These are phyloP conservation scores for Bombus balteatus DNA, from an alignment of 1,140 invertebrate species.

Conservation along the genomic window DNA sequence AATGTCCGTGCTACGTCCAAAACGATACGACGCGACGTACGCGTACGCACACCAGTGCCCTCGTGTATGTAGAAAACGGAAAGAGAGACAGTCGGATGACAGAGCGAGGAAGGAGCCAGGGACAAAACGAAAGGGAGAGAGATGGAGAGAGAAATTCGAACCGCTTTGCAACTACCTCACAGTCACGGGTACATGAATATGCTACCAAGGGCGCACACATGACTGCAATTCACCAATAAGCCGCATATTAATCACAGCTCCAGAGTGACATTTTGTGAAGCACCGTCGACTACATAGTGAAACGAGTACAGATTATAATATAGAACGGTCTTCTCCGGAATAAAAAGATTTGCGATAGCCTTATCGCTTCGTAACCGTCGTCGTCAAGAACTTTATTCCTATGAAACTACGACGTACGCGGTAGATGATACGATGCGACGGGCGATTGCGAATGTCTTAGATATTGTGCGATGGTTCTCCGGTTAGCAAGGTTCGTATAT, in stretches of 20 bases:
- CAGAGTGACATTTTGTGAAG: slow-evolving; percentile 48
- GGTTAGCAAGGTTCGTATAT: no score
- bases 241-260: slow-evolving; percentile 55
- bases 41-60: background rate
- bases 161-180: slow-evolving; percentile 15
- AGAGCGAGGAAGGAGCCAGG: no score
- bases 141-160: slow-evolving; percentile 17
- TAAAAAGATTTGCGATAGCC: slow-evolving; percentile 21
- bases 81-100: slow-evolving; percentile 26
- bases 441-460: background rate
- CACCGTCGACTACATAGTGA: slow-evolving; percentile 7
- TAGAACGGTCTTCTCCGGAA: background rate
- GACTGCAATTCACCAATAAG: slow-evolving; percentile 51
- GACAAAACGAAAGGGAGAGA: background rate
- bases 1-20: slow-evolving; percentile 55
- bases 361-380: background rate
- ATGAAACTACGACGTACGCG: no score
- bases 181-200: slow-evolving; percentile 30
- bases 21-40: slow-evolving; percentile 36
- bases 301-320: background rate
- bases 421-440: background rate
- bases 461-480: background rate
- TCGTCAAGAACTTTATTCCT: background rate
- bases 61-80: slow-evolving; percentile 31
- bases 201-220: slow-evolving; percentile 21